phyloP scores from a whole-genome alignment of 2,888 invertebrate species.

The Scrobipalpa costella region DNA sequence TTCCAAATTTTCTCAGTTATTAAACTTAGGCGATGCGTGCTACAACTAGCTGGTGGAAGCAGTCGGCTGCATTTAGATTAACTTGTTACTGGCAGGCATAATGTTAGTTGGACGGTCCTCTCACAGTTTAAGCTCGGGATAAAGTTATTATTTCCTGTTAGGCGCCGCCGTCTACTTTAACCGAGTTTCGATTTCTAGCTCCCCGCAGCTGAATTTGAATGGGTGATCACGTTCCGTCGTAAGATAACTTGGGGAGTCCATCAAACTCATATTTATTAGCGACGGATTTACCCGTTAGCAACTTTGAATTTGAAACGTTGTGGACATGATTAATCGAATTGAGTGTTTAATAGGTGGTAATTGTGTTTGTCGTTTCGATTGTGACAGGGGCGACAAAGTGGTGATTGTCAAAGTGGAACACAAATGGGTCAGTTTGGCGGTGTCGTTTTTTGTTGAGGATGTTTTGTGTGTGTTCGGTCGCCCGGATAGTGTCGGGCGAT shows the following conservation, averaged over 20 bases:
- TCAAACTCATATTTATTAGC: slow-evolving; percentile 64
- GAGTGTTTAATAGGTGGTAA: slow-evolving; percentile 13
- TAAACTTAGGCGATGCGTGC: slow-evolving; percentile 74
- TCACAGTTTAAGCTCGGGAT: slow-evolving; percentile 70
- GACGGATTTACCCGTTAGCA: slow-evolving; percentile 39
- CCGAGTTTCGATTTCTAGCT: slow-evolving; percentile 73
- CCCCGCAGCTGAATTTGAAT: slow-evolving; percentile 73
- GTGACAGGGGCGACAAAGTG: slow-evolving; percentile 10
- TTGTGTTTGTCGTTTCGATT: slow-evolving; percentile 12
- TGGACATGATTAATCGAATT: slow-evolving; percentile 2
- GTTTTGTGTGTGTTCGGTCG: slow-evolving; percentile 17
- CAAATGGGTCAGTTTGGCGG: slow-evolving; percentile 1
- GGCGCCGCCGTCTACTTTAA: slow-evolving; percentile 71
- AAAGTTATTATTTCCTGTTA: slow-evolving; percentile 80
- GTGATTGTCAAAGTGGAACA: slow-evolving; percentile 6
- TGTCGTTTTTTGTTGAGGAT: slow-evolving; percentile 7
- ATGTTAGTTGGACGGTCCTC: slow-evolving; percentile 77
- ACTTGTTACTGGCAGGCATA: slow-evolving; percentile 80
- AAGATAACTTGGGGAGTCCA: slow-evolving; percentile 64
- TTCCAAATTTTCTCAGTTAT: slow-evolving; percentile 70
- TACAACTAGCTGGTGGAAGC: slow-evolving; percentile 63
- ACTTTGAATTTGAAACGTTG: slow-evolving; percentile 13
- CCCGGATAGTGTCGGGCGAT: slow-evolving; percentile 32
- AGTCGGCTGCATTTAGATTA: slow-evolving; percentile 78
- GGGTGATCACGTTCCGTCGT: slow-evolving; percentile 74